Percentiles rank a stretch among this genome's conserved stretches.
Evolutionary conservation across 2,888 invertebrate genomes (phyloP).

Genomic region (Pelosia muscerda): DNA sequence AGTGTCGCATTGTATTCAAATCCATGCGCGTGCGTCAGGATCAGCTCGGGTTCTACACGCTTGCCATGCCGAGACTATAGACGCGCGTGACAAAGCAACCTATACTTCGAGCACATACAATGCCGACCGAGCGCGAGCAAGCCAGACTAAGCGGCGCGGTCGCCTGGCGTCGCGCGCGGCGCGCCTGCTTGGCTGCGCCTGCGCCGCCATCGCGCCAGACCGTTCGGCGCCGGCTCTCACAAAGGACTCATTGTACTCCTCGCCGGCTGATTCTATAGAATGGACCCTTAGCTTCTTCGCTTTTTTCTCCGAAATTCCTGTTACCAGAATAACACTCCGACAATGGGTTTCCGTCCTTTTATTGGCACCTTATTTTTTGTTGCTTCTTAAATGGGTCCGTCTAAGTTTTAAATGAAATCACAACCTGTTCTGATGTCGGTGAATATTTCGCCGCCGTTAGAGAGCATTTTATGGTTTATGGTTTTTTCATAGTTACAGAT

Average conservation of each 20-base stretch:
- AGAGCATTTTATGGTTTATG: conserved; percentile 45
- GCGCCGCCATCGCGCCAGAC: conserved; percentile 67
- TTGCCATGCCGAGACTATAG: conserved; percentile 47
- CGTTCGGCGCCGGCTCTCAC: conserved; percentile 84
- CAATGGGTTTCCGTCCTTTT: conserved; percentile 87
- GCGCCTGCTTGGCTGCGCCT: conserved; percentile 40
- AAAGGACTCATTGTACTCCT: conserved; percentile 83
- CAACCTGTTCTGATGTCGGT: conserved; percentile 78
- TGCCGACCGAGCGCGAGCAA: conserved; percentile 36
- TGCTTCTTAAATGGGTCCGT: conserved; percentile 76
- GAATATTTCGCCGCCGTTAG: conserved; percentile 55
- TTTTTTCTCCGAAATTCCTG: conserved; percentile 80
- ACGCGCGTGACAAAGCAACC: conserved; percentile 50
- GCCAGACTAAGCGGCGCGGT: conserved; percentile 70
- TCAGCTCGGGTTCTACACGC: conserved; percentile 38
- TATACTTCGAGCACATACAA: conserved; percentile 31
- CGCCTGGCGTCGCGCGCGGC: conserved; percentile 41
- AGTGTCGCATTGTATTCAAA: conserved; percentile 65
- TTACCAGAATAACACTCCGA: conserved; percentile 83
- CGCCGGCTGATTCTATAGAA: conserved; percentile 74
- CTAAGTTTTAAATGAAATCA: conserved; percentile 77
- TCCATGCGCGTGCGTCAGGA: conserved; percentile 54
- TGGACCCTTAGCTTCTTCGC: conserved; percentile 73
- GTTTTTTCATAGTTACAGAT: conserved; percentile 49
- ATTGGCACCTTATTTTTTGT: conserved; percentile 87